Percentiles rank a stretch among this genome's conserved stretches.
Evolutionary conservation across 2,113 vertebrate species (phyloP).

Genomic region (Percina caprodes): DNA sequence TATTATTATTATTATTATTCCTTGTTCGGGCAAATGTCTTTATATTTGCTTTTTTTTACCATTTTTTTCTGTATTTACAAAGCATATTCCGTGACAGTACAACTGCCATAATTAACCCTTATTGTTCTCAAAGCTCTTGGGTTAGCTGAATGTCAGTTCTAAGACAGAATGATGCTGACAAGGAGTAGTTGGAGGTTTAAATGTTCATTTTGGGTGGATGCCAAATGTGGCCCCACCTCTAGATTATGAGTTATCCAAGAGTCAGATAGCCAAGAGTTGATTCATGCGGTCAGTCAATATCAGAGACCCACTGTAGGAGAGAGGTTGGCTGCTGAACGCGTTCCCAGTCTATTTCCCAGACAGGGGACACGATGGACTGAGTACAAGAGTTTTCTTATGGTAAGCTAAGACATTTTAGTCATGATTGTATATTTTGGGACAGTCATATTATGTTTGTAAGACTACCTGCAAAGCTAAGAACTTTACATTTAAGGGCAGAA

Average conservation of each 20-base stretch:
- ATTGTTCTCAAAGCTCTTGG: neutral
- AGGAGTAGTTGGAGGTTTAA: constrained; percentile 1
- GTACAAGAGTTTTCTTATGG: constrained; percentile 6
- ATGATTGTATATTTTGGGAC: neutral
- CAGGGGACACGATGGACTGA: constrained; percentile 25
- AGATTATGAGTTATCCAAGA: constrained; percentile 4
- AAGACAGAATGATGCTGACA: neutral
- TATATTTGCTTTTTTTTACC: neutral
- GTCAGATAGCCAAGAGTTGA: constrained; percentile 8
- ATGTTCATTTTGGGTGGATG: constrained; percentile 5
- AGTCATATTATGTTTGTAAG: neutral
- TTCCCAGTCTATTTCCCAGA: constrained; percentile 7
- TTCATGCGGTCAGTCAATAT: constrained; percentile 21
- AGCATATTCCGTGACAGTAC: neutral
- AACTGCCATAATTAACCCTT: neutral
- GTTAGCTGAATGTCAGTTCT: neutral
- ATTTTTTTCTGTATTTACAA: neutral
- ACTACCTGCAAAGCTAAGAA: neutral
- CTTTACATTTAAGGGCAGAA: neutral
- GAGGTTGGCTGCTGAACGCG: constrained; percentile 11
- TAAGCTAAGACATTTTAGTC: neutral
- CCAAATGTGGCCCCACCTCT: constrained; percentile 56
- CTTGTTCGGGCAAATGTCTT: neutral
- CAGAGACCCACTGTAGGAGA: neutral
- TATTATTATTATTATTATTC: neutral